Conservation (phyloP, 2,888 invertebrate genomes). For the Calliphora vomitoria region DNA sequence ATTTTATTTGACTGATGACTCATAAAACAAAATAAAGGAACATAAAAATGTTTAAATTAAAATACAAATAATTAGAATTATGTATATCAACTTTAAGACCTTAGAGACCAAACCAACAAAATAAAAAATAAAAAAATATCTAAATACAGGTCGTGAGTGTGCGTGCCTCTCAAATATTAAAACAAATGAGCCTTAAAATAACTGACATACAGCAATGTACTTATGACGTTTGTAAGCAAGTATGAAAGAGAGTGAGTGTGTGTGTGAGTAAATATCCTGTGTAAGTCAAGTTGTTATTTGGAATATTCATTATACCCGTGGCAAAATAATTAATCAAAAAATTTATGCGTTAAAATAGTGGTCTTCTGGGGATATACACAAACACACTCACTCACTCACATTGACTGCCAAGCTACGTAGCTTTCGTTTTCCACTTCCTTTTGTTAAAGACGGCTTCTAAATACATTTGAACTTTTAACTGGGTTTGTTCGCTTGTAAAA, state of each 20-base stretch:
- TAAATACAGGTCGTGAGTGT: constrained; percentile 24
- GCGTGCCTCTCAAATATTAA: constrained; percentile 53
- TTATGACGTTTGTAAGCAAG: not conserved
- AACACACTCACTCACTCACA: not conserved
- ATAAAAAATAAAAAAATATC: not conserved
- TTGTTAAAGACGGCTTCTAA: not conserved
- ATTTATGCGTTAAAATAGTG: constrained; percentile 64
- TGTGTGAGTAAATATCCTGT: not conserved
- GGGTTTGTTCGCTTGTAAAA: constrained; percentile 13
- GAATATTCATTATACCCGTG: constrained; percentile 25
- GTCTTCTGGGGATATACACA: constrained; percentile 62
- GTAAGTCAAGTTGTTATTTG: constrained; percentile 9
- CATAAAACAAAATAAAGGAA: constrained; percentile 3
- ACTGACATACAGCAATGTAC: not conserved
- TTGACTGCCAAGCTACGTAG: not conserved
- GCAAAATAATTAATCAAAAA: constrained; percentile 74
- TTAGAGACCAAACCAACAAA: constrained; percentile 37
- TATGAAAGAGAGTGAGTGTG: not conserved
- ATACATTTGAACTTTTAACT: constrained; percentile 8
- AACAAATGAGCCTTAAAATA: constrained; percentile 46
- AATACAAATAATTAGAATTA: constrained; percentile 62
- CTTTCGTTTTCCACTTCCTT: constrained; percentile 5
- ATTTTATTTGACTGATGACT: constrained; percentile 54
- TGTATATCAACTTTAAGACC: constrained; percentile 49
- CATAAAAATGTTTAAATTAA: constrained; percentile 54